A percentile compares a stretch with the other conserved stretches of the same genome.
These are phyloP conservation scores for Chirona hameri DNA, from an alignment of 2,888 invertebrate genomes.

Conservation along the genomic window DNA sequence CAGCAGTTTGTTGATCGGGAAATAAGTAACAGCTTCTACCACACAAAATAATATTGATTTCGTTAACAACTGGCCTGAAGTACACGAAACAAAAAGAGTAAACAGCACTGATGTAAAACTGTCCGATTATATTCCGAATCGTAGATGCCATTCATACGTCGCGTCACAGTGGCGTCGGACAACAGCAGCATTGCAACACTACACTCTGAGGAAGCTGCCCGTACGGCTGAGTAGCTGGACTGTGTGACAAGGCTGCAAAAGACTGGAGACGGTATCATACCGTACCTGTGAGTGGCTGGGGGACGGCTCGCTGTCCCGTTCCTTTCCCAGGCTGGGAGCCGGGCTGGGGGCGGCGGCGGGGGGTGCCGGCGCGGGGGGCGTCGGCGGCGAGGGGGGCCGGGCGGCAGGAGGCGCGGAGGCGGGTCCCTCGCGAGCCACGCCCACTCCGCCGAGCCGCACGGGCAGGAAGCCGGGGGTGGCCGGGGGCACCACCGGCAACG, in stretches of 20 bases:
- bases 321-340: not conserved
- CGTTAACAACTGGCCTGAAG: too few species aligned
- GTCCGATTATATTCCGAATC: too few species aligned
- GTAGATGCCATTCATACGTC: too few species aligned
- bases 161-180: too few species aligned
- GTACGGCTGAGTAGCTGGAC: not conserved
- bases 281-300: not conserved
- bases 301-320: not conserved
- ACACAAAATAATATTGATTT: too few species aligned
- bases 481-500: not conserved
- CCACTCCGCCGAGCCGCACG: not conserved
- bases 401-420: not conserved
- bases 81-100: too few species aligned
- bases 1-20: too few species aligned
- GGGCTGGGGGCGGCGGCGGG: conserved; percentile 23
- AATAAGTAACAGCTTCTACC: too few species aligned
- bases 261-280: too few species aligned
- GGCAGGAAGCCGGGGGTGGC: not conserved
- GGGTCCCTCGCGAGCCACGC: not conserved
- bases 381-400: conserved; percentile 52
- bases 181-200: too few species aligned
- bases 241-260: not conserved
- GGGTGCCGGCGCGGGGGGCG: conserved; percentile 51
- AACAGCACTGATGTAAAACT: too few species aligned
- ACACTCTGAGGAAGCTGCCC: not conserved